Evolutionary conservation across 2,797 vertebrate species (phyloP), one percentile per base, ranked within the genome.

Genomic region (Chaetodon trifasciatus): DNA sequence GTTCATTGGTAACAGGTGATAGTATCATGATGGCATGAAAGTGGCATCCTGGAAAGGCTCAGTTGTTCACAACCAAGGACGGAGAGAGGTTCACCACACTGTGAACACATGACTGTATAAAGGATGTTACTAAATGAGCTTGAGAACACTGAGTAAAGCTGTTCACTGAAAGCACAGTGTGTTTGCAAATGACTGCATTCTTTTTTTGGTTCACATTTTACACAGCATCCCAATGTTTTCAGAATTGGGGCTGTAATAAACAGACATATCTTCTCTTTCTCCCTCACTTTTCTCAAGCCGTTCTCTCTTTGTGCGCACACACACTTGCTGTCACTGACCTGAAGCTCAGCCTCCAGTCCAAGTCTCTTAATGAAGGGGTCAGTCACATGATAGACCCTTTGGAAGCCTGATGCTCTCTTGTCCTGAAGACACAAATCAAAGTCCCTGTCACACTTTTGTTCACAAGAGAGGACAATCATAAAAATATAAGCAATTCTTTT

Each of bases 331-430:
- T 57, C 35, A 84, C 72, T 66, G n/a, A 99, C 98, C 97, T 99
- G 97, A 76, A 99, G 93, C 85, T 99, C 98, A 16, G 97, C 97
- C 87, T 99, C 98, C 37, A 99, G 96, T 81, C 98, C 98, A 76
- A 99, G 96, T 67, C 98, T 96, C 68, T 97, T 97, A 86, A 99
- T 99, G 88, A 99, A 97, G 0, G 98, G 97, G 67, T 99, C 98
- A 0, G 97, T 99, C 90, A 99, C 98, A 84, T 99, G 98, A 81
- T 98, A 96, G 72, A 92, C 93, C 74, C 97, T 96, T 82, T 99
- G 97, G 44, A 99, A 99, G 86, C 96, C 94, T 85, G 98, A 87
- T 0, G 96, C 95, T 86, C 95, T 96, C 71, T 96, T 97, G 85
- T 99, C 98, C 98, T 99, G 83, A 32, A 87, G 23, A 86, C 47